Evolutionary conservation across 2,113 vertebrate species (phyloP).

Genomic region (Sprattus sprattus): DNA sequence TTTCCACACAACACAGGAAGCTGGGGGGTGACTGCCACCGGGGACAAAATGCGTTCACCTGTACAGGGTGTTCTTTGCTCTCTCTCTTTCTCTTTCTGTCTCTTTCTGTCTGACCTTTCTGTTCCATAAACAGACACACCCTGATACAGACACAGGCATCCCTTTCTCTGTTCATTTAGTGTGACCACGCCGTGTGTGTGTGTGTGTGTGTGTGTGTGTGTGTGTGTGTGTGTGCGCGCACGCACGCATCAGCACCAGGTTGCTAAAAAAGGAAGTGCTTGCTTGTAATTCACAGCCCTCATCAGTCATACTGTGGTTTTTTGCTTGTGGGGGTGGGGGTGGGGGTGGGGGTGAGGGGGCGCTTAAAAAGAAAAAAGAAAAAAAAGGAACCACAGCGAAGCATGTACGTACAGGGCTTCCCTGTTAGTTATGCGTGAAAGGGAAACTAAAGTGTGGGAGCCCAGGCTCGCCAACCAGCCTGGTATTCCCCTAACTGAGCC

Average conservation of each 20-base stretch:
- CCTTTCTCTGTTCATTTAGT: slow-evolving; percentile 22
- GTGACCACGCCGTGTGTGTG: not conserved
- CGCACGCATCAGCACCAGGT: not conserved
- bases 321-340: not conserved
- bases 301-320: slow-evolving; percentile 32
- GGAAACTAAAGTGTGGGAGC: slow-evolving; percentile 19
- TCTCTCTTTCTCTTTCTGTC: not conserved
- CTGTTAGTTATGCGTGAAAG: slow-evolving; percentile 27
- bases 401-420: slow-evolving; percentile 41
- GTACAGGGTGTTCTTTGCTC: not conserved
- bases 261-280: slow-evolving; percentile 36
- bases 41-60: slow-evolving; percentile 3
- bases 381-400: slow-evolving; percentile 38
- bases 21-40: not conserved
- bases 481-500: slow-evolving; percentile 47
- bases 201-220: not conserved
- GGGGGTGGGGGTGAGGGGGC: not conserved
- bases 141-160: slow-evolving; percentile 14
- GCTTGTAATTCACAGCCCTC: slow-evolving; percentile 24
- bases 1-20: slow-evolving; percentile 19
- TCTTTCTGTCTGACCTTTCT: not conserved
- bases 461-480: slow-evolving; percentile 22
- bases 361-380: not conserved
- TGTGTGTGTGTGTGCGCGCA: not conserved
- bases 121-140: not conserved